Evolutionary conservation across 2,797 vertebrate genomes (phyloP).

Genomic region (Setipinna tenuifilis): DNA sequence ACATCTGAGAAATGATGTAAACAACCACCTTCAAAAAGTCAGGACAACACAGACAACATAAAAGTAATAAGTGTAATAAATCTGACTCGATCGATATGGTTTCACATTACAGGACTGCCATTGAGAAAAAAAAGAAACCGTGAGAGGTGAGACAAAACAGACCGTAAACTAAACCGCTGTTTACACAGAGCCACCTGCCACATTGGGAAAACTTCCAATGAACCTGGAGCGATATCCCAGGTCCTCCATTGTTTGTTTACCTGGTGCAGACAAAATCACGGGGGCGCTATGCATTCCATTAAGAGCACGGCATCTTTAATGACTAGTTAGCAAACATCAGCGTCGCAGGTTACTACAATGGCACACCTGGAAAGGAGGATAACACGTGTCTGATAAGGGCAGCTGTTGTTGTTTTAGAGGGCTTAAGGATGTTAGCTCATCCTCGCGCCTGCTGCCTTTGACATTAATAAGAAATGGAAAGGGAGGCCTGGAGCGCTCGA

Average conservation of each 20-base stretch:
- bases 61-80: not conserved
- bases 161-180: slow-evolving; percentile 10
- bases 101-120: not conserved
- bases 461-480: slow-evolving; percentile 72
- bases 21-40: too few species aligned
- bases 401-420: slow-evolving; percentile 71
- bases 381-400: slow-evolving; percentile 58
- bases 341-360: slow-evolving; percentile 58
- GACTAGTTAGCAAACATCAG: slow-evolving; percentile 68
- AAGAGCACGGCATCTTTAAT: slow-evolving; percentile 75
- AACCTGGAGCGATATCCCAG: slow-evolving; percentile 56
- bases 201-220: slow-evolving; percentile 39
- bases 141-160: not conserved
- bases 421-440: slow-evolving; percentile 71
- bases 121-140: not conserved
- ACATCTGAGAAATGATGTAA: too few species aligned
- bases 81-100: not conserved
- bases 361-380: slow-evolving; percentile 76
- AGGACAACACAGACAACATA: not conserved
- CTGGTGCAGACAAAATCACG: slow-evolving; percentile 55
- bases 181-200: slow-evolving; percentile 56
- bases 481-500: slow-evolving; percentile 50
- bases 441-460: slow-evolving; percentile 47
- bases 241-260: slow-evolving; percentile 61
- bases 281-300: slow-evolving; percentile 57